Evolutionary conservation across 2,113 vertebrate genomes (phyloP).

Genomic region (Saccopteryx bilineata): DNA sequence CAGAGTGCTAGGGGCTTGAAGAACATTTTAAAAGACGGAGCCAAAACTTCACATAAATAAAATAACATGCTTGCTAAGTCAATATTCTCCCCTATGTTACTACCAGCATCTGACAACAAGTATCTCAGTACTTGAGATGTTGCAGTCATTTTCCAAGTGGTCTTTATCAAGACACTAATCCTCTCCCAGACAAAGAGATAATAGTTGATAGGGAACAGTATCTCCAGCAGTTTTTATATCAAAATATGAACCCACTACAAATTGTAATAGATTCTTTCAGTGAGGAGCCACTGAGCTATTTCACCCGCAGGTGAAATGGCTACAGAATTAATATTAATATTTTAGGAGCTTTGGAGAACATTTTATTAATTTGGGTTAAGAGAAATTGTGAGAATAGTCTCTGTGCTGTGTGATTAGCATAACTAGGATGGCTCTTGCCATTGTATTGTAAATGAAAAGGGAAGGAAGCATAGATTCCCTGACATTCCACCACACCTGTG

Average conservation of each 20-base stretch:
- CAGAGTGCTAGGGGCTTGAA: conserved; percentile 69
- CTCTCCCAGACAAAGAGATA: neutral
- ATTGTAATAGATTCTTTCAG: conserved; percentile 24
- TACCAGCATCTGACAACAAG: neutral
- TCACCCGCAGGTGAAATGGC: too few relatives aligned
- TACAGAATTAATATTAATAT: too few relatives aligned
- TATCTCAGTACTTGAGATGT: neutral
- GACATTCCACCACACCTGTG: too few relatives aligned
- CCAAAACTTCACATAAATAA: neutral
- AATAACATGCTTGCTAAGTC: neutral
- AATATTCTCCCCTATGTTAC: neutral
- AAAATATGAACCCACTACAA: neutral
- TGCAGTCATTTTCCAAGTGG: neutral
- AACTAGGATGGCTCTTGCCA: too few relatives aligned
- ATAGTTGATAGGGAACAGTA: neutral
- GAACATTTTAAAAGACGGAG: conserved; percentile 7
- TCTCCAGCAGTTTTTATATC: neutral
- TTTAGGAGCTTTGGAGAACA: too few relatives aligned
- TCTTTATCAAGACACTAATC: neutral
- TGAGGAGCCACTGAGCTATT: too few relatives aligned
- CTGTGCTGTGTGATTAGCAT: too few relatives aligned
- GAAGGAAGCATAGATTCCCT: too few relatives aligned
- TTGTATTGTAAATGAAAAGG: too few relatives aligned
- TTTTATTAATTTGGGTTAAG: too few relatives aligned
- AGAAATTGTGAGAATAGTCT: too few relatives aligned